Conservation (phyloP, 2,797 vertebrate species). For the Echiichthys vipera region DNA sequence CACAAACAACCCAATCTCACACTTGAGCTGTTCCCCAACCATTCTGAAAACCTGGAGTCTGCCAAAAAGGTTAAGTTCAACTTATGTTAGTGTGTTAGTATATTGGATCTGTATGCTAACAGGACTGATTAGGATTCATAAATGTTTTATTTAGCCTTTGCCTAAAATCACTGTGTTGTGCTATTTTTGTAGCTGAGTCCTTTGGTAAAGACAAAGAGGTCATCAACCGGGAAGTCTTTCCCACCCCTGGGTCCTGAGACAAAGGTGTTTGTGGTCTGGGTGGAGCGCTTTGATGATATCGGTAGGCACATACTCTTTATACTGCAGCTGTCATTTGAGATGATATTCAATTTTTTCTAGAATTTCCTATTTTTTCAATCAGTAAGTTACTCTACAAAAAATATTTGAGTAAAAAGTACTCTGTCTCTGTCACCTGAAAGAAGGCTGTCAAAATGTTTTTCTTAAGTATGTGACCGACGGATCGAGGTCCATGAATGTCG, state of each 20-base stretch:
- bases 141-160: not conserved
- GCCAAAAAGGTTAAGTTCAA: slow-evolving; percentile 88
- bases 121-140: not conserved
- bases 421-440: not conserved
- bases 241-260: slow-evolving; percentile 95
- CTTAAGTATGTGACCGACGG: not conserved
- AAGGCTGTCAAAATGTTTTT: not conserved
- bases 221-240: slow-evolving; percentile 90
- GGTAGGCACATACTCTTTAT: slow-evolving; percentile 79
- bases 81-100: not conserved
- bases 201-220: slow-evolving; percentile 90
- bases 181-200: slow-evolving; percentile 86
- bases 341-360: not conserved
- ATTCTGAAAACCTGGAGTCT: slow-evolving; percentile 92
- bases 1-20: slow-evolving; percentile 92
- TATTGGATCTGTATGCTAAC: not conserved
- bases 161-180: not conserved
- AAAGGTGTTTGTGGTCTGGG: slow-evolving; percentile 96
- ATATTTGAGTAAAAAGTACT: not conserved
- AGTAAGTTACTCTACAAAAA: not conserved
- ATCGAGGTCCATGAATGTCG: not conserved
- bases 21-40: slow-evolving; percentile 95
- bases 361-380: not conserved
- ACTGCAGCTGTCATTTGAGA: not conserved
- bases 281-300: slow-evolving; percentile 96